Percentiles rank a stretch among this genome's conserved stretches.
Evolutionary conservation across 2,113 vertebrate genomes (phyloP).

Genomic region (Brachyhypopomus occidentalis): DNA sequence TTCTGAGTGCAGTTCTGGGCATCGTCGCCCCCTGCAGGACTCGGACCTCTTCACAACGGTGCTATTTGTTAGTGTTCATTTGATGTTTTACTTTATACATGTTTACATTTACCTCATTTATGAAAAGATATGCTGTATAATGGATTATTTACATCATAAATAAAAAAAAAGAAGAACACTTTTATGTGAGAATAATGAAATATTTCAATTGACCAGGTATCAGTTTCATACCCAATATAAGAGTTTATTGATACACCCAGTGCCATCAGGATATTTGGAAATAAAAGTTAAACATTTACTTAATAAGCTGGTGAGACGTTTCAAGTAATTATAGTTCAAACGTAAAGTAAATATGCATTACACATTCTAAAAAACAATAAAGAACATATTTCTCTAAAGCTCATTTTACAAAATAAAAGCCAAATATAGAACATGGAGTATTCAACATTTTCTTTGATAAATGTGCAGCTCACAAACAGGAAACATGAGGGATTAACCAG

Average conservation of each 20-base stretch:
- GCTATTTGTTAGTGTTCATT: constrained; percentile 32
- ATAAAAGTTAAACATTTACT: not conserved
- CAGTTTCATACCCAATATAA: not conserved
- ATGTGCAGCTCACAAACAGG: not conserved
- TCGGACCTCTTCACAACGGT: constrained; percentile 32
- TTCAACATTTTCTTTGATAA: not conserved
- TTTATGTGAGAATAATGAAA: not conserved
- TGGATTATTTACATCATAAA: not conserved
- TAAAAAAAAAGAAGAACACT: not conserved
- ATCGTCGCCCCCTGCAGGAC: not conserved
- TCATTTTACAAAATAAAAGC: constrained; percentile 12
- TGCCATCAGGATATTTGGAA: not conserved
- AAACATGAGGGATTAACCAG: not conserved
- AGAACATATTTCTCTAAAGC: not conserved
- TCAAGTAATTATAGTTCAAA: not conserved
- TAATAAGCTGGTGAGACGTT: not conserved
- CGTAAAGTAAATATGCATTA: constrained; percentile 8
- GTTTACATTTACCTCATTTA: constrained; percentile 1
- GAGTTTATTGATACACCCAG: not conserved
- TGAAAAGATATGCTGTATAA: constrained; percentile 5
- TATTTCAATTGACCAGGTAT: not conserved
- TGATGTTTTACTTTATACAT: constrained; percentile 10
- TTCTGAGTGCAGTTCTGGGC: constrained; percentile 33
- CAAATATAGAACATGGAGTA: not conserved
- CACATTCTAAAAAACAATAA: not conserved